Conservation (phyloP, 2,888 invertebrate species). For the Xestia ashworthii region DNA sequence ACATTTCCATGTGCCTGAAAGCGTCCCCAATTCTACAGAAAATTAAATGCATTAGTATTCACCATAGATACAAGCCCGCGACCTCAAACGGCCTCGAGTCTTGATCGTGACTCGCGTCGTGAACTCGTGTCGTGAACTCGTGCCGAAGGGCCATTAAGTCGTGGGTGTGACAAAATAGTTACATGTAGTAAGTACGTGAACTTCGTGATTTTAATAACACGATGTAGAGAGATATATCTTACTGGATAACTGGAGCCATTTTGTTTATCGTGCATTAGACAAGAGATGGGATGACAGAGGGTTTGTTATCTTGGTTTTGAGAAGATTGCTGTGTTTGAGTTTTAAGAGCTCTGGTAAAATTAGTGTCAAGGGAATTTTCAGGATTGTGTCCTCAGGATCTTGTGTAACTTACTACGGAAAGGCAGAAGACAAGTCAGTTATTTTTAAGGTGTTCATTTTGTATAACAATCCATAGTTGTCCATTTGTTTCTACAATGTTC, state of each 20-base stretch:
- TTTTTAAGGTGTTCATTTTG: background rate
- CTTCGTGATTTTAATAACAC: conserved; percentile 39
- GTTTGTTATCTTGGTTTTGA: background rate
- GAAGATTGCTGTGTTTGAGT: background rate
- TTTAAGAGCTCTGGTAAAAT: background rate
- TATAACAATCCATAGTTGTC: background rate
- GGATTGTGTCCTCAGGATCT: background rate
- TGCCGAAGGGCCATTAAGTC: conserved; percentile 20
- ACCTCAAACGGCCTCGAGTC: conserved; percentile 53
- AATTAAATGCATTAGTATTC: conserved; percentile 12
- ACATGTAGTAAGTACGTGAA: conserved; percentile 11
- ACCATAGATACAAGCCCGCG: conserved; percentile 15
- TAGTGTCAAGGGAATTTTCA: background rate
- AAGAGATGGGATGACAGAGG: background rate
- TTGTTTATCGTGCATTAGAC: background rate
- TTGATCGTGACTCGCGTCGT: conserved; percentile 49
- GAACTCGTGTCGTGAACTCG: conserved; percentile 27
- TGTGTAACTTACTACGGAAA: background rate
- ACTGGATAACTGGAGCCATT: background rate
- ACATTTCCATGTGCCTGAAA: background rate
- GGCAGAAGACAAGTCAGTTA: background rate
- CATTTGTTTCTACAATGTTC: background rate
- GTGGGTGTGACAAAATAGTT: conserved; percentile 45
- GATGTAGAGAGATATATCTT: background rate
- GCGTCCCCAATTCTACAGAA: background rate